Evolutionary conservation across 2,113 vertebrate genomes (phyloP).

Genomic region (Meleagris gallopavo): DNA sequence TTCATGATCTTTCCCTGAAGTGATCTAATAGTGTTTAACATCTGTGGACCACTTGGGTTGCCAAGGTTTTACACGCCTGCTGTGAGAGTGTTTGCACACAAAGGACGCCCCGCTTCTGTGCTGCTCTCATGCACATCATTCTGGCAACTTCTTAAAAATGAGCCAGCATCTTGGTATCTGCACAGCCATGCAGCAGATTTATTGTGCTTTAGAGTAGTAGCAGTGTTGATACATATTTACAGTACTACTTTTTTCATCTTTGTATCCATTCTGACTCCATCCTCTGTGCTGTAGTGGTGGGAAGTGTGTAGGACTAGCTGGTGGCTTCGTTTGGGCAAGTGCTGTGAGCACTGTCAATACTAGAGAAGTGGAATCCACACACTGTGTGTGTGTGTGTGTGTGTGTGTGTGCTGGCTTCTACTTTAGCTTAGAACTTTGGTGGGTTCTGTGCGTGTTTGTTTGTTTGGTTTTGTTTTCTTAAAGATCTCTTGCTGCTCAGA

Average conservation of each 20-base stretch:
- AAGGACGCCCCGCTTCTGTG: background rate
- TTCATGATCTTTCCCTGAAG: conserved; percentile 58
- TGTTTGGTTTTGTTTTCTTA: background rate
- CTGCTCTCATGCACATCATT: background rate
- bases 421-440: background rate
- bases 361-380: background rate
- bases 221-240: fast-evolving
- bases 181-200: background rate
- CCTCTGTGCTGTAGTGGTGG: background rate
- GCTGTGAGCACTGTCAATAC: background rate
- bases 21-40: conserved; percentile 54
- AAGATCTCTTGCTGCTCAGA: background rate
- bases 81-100: background rate
- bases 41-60: conserved; percentile 30
- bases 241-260: background rate
- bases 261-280: background rate
- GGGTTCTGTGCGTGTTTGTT: background rate
- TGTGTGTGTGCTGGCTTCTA: background rate
- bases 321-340: background rate
- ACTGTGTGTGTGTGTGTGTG: background rate
- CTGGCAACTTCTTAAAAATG: background rate
- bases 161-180: background rate
- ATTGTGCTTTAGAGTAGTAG: background rate
- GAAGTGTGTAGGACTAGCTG: background rate
- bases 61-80: conserved; percentile 37